These are phyloP conservation scores for Gambelia wislizenii DNA, from an alignment of 2,797 vertebrate genomes.

Conservation along the genomic window DNA sequence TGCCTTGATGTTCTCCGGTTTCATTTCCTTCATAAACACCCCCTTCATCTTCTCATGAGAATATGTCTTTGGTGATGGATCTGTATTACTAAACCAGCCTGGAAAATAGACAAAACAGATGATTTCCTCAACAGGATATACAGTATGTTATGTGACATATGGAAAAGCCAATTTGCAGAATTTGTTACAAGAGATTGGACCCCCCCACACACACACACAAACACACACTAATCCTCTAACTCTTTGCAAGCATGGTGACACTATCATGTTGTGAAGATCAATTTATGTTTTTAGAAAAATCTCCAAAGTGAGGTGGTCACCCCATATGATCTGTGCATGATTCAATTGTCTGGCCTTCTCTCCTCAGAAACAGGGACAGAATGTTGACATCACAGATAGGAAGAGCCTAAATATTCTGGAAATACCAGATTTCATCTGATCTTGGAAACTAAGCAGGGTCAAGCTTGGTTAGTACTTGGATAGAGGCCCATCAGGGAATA, in stretches of 20 bases:
- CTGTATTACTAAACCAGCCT: slow-evolving; percentile 89
- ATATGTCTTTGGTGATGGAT: slow-evolving; percentile 40
- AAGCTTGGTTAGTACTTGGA: no score
- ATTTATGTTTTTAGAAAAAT: background rate
- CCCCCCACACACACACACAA: background rate
- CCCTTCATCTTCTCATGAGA: slow-evolving; percentile 74
- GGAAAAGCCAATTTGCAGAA: background rate
- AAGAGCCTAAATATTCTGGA: background rate
- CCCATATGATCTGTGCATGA: background rate
- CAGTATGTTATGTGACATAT: background rate
- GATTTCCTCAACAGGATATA: slow-evolving; percentile 23
- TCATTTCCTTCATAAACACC: slow-evolving; percentile 89
- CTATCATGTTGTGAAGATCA: background rate
- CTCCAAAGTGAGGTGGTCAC: background rate
- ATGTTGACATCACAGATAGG: background rate
- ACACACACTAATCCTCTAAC: no score
- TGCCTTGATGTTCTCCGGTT: slow-evolving; percentile 86
- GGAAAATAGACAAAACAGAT: slow-evolving; percentile 54
- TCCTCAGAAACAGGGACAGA: background rate
- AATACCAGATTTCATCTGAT: no score
- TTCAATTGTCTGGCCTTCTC: background rate
- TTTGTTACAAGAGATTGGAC: background rate
- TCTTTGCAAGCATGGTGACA: no score
- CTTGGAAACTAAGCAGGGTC: no score
- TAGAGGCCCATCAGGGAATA: no score